Conservation (phyloP, 2,797 vertebrate genomes). For the Ceyx erithaca region DNA sequence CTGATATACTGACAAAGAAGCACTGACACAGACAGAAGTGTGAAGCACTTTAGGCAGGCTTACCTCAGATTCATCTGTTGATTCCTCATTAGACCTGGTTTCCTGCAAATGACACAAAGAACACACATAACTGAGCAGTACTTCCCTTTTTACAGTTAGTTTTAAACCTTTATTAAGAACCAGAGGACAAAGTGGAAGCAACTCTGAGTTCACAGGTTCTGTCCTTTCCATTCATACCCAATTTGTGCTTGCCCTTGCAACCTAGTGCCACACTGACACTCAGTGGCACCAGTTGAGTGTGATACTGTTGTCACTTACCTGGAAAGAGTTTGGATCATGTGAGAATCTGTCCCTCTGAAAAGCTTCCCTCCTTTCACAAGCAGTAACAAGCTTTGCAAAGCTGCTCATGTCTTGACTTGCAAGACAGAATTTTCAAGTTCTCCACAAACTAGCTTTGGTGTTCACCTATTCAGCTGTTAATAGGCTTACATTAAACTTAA, state of each 20-base stretch:
- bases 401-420: neutral
- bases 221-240: neutral
- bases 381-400: neutral
- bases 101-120: constrained; percentile 79
- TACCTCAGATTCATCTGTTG: constrained; percentile 97
- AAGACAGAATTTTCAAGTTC: neutral
- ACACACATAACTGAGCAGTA: neutral
- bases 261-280: neutral
- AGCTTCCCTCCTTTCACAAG: neutral
- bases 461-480: neutral
- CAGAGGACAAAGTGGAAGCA: neutral
- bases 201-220: neutral
- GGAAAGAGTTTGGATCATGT: neutral
- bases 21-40: neutral
- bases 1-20: neutral
- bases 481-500: neutral
- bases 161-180: neutral
- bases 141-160: neutral
- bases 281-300: neutral
- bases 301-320: neutral
- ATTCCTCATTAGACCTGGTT: constrained; percentile 87
- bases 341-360: neutral
- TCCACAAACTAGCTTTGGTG: neutral
- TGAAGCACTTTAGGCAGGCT: constrained; percentile 33
- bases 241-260: neutral